Evolutionary conservation across 2,888 invertebrate genomes (phyloP).

Genomic region (Trichopria drosophilae): DNA sequence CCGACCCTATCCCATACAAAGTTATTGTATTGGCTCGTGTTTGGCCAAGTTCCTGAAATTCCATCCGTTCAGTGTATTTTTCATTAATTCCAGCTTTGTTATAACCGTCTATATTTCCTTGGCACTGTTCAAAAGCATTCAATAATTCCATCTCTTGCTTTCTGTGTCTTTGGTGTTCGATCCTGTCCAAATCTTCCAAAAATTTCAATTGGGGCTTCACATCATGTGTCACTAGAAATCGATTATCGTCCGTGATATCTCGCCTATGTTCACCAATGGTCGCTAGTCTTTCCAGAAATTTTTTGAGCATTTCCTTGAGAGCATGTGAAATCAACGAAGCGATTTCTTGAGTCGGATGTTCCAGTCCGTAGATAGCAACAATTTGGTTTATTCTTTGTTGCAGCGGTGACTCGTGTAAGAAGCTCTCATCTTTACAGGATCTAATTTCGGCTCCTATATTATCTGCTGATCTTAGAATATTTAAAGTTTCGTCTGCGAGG

Average conservation of each 20-base stretch:
- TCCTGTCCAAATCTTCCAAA: slow-evolving; percentile 91
- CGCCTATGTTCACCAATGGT: slow-evolving; percentile 93
- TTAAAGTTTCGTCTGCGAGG: slow-evolving; percentile 91
- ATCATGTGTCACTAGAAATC: slow-evolving; percentile 88
- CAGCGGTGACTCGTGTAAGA: slow-evolving; percentile 77
- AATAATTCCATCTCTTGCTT: slow-evolving; percentile 94
- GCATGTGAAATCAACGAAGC: slow-evolving; percentile 90
- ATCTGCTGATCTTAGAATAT: slow-evolving; percentile 88
- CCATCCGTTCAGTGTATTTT: slow-evolving; percentile 94
- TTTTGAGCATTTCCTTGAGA: slow-evolving; percentile 89
- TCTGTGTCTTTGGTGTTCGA: slow-evolving; percentile 91
- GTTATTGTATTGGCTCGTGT: slow-evolving; percentile 87
- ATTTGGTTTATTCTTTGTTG: slow-evolving; percentile 77
- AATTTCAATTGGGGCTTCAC: slow-evolving; percentile 93
- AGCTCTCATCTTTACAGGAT: slow-evolving; percentile 91
- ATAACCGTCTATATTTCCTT: slow-evolving; percentile 95
- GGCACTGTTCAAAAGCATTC: slow-evolving; percentile 88
- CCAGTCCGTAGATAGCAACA: slow-evolving; percentile 71
- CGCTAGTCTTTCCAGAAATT: slow-evolving; percentile 86
- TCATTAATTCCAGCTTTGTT: slow-evolving; percentile 96
- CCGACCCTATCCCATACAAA: slow-evolving; percentile 68
- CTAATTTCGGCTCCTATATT: slow-evolving; percentile 83
- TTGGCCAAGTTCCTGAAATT: slow-evolving; percentile 93
- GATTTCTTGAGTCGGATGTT: slow-evolving; percentile 85
- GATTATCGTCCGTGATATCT: slow-evolving; percentile 87